Percentiles rank a stretch among this genome's conserved stretches.
Conservation (phyloP, 1,140 invertebrate species). For the Drosophila quadrilineata region DNA sequence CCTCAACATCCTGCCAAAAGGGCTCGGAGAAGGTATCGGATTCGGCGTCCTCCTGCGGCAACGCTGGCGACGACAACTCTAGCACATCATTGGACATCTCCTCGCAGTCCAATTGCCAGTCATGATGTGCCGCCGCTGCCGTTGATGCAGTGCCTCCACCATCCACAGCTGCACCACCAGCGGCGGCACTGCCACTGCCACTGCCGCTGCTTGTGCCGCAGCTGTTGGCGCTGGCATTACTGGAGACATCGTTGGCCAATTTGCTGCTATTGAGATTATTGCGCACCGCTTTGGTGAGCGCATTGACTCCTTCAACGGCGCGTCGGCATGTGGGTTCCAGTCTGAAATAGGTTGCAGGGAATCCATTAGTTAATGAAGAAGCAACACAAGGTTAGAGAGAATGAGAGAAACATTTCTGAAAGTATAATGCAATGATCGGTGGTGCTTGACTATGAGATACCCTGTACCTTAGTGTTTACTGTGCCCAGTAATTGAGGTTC, state of each 20-base stretch:
- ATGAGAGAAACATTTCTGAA: too few species aligned
- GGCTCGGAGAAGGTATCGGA: slow-evolving; percentile 58
- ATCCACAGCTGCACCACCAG: background rate
- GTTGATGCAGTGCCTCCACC: background rate
- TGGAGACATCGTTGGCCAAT: background rate
- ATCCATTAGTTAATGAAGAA: too few species aligned
- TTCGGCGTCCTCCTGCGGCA: slow-evolving; percentile 38
- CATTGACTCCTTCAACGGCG: slow-evolving; percentile 59
- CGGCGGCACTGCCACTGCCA: background rate
- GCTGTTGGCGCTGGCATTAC: background rate
- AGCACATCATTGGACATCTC: slow-evolving; percentile 47
- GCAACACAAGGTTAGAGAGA: too few species aligned
- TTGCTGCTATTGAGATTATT: too few species aligned
- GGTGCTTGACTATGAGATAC: too few species aligned
- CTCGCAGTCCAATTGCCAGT: slow-evolving; percentile 59
- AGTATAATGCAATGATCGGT: too few species aligned
- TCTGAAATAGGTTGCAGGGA: too few species aligned
- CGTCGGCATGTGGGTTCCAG: slow-evolving; percentile 52
- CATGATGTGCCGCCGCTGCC: slow-evolving; percentile 29
- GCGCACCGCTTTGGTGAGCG: slow-evolving; percentile 40
- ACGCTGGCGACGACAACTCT: slow-evolving; percentile 54
- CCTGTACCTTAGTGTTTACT: too few species aligned
- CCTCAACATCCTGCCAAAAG: slow-evolving; percentile 66
- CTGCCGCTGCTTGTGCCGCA: background rate
- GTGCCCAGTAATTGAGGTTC: too few species aligned